Evolutionary conservation across 1,140 invertebrate genomes (phyloP).

Genomic region (Andrena cerasifolii): DNA sequence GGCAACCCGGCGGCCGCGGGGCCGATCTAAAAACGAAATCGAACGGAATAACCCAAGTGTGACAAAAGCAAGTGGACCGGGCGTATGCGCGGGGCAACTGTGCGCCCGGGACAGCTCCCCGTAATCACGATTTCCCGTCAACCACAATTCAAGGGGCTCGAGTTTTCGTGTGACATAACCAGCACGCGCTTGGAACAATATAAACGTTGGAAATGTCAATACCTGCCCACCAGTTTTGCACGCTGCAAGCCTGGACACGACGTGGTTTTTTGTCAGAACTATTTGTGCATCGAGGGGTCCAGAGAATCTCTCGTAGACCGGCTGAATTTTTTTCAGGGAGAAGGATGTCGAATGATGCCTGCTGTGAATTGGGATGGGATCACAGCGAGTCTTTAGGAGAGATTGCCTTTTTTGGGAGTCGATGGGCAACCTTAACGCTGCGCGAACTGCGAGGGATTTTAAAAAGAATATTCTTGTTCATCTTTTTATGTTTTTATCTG

Average conservation of each 20-base stretch:
- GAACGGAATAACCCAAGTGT: slow-evolving; percentile 29
- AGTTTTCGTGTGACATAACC: slow-evolving; percentile 7
- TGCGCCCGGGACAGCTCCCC: neutral
- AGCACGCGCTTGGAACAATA: too few species aligned
- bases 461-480: too few species aligned
- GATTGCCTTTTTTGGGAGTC: too few species aligned
- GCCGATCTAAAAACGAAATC: neutral
- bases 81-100: neutral
- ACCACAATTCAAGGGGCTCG: neutral
- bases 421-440: too few species aligned
- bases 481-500: neutral
- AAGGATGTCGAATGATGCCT: neutral
- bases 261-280: neutral
- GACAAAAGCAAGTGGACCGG: slow-evolving; percentile 1
- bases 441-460: too few species aligned
- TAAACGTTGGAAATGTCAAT: neutral
- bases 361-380: neutral
- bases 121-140: slow-evolving; percentile 14
- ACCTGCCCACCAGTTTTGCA: too few species aligned
- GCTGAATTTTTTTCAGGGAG: too few species aligned
- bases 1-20: slow-evolving; percentile 10
- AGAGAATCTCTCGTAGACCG: too few species aligned
- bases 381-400: neutral
- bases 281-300: too few species aligned
- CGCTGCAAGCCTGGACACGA: neutral